Conservation (phyloP, 2,797 vertebrate species). For the Megalops cyprinoides region DNA sequence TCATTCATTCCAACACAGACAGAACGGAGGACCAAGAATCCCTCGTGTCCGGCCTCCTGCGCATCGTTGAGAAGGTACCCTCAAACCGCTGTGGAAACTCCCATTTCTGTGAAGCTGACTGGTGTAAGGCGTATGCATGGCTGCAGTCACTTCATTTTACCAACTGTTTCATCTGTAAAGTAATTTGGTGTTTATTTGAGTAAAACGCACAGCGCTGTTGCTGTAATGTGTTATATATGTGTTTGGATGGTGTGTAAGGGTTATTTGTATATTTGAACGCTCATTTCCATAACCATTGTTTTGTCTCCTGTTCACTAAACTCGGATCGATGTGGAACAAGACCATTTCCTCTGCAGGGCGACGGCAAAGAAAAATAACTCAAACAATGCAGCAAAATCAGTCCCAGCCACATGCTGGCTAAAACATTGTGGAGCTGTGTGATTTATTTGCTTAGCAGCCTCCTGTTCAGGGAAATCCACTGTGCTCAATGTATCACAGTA, state of each 20-base stretch:
- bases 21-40: constrained; percentile 84
- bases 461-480: neutral
- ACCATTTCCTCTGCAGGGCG: neutral
- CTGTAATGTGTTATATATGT: neutral
- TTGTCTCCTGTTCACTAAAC: neutral
- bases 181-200: neutral
- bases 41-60: constrained; percentile 83
- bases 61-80: constrained; percentile 89
- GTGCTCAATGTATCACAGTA: neutral
- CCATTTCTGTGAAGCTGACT: neutral
- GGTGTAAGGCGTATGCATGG: neutral
- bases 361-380: neutral
- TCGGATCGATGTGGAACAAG: neutral
- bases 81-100: constrained; percentile 23
- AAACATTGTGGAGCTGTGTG: neutral
- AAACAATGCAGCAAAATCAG: no score
- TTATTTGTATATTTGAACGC: no score
- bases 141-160: neutral
- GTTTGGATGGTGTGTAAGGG: no score
- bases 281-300: no score
- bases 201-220: no score
- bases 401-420: neutral
- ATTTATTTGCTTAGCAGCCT: neutral
- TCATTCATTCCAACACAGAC: constrained; percentile 83
- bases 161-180: neutral